Evolutionary conservation across 2,888 invertebrate genomes (phyloP).

Genomic region (Hoplodrina ambigua): DNA sequence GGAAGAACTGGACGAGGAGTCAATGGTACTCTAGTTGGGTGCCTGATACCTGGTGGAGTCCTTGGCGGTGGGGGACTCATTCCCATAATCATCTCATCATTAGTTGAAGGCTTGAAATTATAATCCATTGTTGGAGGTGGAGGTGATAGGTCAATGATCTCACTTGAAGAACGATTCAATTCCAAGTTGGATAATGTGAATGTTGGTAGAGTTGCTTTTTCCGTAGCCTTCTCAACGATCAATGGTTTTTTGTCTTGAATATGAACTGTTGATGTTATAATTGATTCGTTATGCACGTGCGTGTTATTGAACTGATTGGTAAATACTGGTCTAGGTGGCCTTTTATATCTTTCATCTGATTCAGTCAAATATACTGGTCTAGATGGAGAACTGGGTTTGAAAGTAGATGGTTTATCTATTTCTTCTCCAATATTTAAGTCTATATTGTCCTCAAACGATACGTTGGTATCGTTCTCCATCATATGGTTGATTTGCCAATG

Average conservation of each 20-base stretch:
- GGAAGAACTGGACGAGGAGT: slow-evolving; percentile 79
- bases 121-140: slow-evolving; percentile 87
- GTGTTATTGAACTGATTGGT: slow-evolving; percentile 71
- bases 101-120: slow-evolving; percentile 83
- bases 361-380: slow-evolving; percentile 66
- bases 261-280: slow-evolving; percentile 87
- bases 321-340: slow-evolving; percentile 73
- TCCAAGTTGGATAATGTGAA: slow-evolving; percentile 78
- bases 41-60: slow-evolving; percentile 74
- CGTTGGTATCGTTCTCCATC: slow-evolving; percentile 82
- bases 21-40: slow-evolving; percentile 74
- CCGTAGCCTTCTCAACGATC: slow-evolving; percentile 78
- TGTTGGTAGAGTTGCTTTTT: slow-evolving; percentile 78
- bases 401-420: slow-evolving; percentile 71
- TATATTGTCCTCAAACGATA: slow-evolving; percentile 83
- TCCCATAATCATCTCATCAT: slow-evolving; percentile 89
- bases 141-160: slow-evolving; percentile 87
- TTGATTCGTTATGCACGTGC: slow-evolving; percentile 76
- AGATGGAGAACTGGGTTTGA: slow-evolving; percentile 67
- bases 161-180: slow-evolving; percentile 79
- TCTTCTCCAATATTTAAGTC: slow-evolving; percentile 87
- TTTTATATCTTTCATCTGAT: slow-evolving; percentile 71
- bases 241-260: slow-evolving; percentile 86
- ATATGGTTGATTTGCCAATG: slow-evolving; percentile 89
- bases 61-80: slow-evolving; percentile 89